Base-by-base conservation (phyloP, 1,140 invertebrate genomes). In the Stenopsyche tienmushanensis region DNA sequence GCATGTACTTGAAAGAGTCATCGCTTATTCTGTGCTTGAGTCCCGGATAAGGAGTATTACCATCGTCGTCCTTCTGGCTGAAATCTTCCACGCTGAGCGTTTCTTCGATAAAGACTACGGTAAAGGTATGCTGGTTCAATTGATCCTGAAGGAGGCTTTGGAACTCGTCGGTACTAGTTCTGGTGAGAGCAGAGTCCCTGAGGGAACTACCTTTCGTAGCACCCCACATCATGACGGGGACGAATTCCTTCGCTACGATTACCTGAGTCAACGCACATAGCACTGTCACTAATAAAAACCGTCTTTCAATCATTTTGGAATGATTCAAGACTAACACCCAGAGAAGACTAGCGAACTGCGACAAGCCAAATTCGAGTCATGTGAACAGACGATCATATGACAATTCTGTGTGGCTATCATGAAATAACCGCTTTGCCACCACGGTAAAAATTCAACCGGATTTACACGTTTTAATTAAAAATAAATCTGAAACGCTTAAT, bases 1-100 rank as follows among this genome's bases (percentile, higher is more conserved):
- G 77, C 10, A 65, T 15, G 15, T 67, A 64, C 29, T 77, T 50
- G 54, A 78, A 77, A 0, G 72, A 39, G 1, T 75, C 72, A 13
- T 74, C 66, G 0, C 69, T 68, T 1, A 78, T 71, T 20, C 75
- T 75, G 7, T 72, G 58, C 10, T 74, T 74, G 25, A 80, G 70
- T 57, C 76, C 77, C 0, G 74, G 74, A 64, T 76, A 79, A 0
- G 76, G 71, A 0, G 74, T 74, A n/a, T 74, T 72, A 8, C 77
- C 77, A 3, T 76, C 72, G 0, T 52, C 65, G 49, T 75, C 74
- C 72, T 75, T 79, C 18, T 65, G 64, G 20, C 76, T 78, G 58
- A 80, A 76, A 75, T 81, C 80, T 71, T 81, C 79, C 0, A 79
- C 75, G 10, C 78, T 80, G n/a, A 81, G 58, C 0, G 76, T 76